Conservation (phyloP, 2,888 invertebrate species). For the Drosophila cracens region DNA sequence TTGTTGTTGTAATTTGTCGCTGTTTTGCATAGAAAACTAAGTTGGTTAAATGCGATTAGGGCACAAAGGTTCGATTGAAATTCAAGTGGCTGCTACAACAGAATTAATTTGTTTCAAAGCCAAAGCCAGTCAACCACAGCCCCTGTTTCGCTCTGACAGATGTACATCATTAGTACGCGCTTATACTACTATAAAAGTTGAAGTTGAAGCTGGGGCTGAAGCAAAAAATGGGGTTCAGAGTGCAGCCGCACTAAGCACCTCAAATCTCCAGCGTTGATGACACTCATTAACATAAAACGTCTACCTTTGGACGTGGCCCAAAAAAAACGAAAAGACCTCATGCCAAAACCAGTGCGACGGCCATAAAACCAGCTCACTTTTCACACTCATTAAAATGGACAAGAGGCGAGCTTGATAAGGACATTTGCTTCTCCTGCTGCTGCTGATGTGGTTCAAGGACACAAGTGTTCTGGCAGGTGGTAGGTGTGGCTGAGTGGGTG, state of each 20-base stretch:
- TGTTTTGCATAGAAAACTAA: constrained; percentile 69
- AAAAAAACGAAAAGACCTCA: constrained; percentile 11
- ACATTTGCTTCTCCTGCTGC: constrained; percentile 7
- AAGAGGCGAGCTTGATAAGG: constrained; percentile 50
- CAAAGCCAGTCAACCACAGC: constrained; percentile 15
- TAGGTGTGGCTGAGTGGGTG: constrained; percentile 11
- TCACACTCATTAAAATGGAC: constrained; percentile 78
- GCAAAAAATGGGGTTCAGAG: not conserved
- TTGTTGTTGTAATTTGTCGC: constrained; percentile 62
- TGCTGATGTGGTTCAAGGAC: constrained; percentile 51
- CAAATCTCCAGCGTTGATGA: constrained; percentile 67
- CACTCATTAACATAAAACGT: constrained; percentile 77
- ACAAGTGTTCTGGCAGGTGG: not conserved
- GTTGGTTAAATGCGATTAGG: constrained; percentile 67
- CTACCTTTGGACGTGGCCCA: constrained; percentile 63
- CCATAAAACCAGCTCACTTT: constrained; percentile 76
- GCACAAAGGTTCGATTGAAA: constrained; percentile 67
- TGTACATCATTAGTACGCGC: constrained; percentile 35
- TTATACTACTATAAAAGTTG: not conserved
- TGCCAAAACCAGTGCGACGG: constrained; percentile 16
- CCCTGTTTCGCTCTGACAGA: constrained; percentile 33
- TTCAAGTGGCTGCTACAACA: constrained; percentile 70
- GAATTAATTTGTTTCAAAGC: constrained; percentile 64
- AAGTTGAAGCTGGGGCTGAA: not conserved
- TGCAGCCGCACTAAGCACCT: constrained; percentile 25